Conservation (phyloP, 2,113 vertebrate genomes). For the Xyrauchen texanus region DNA sequence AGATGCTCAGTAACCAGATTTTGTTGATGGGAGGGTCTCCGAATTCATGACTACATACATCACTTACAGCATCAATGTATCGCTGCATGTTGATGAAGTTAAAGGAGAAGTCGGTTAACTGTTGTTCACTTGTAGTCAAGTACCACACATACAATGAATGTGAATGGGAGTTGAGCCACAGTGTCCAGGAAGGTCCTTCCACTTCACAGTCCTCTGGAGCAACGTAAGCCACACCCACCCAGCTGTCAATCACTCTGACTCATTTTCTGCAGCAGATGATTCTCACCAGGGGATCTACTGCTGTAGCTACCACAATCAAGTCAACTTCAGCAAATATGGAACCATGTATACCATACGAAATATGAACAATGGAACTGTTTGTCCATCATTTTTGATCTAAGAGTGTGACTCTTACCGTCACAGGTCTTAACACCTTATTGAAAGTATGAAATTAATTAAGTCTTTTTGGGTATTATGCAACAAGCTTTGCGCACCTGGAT, state of each 20-base stretch:
- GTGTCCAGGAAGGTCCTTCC: slow-evolving; percentile 30
- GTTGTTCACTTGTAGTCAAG: too few species aligned
- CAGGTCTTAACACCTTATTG: too few species aligned
- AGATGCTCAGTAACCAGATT: too few species aligned
- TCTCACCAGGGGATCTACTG: slow-evolving; percentile 36
- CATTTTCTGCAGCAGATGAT: slow-evolving; percentile 18
- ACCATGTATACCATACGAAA: background rate
- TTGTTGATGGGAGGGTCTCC: too few species aligned
- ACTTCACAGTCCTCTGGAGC: slow-evolving; percentile 6
- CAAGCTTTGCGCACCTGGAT: too few species aligned
- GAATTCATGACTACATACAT: too few species aligned
- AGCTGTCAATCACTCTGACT: slow-evolving; percentile 20
- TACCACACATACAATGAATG: background rate
- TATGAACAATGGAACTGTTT: background rate
- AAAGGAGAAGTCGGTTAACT: too few species aligned
- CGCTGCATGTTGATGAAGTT: too few species aligned
- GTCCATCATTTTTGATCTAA: background rate
- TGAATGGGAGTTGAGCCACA: background rate
- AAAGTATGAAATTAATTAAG: too few species aligned
- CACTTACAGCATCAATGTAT: too few species aligned
- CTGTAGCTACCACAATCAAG: slow-evolving; percentile 9
- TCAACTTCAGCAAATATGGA: background rate
- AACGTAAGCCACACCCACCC: slow-evolving; percentile 6
- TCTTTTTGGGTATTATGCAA: too few species aligned
- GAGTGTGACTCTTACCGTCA: background rate